These are phyloP conservation scores for Pygmarrhopalites habei DNA, from an alignment of 1,140 invertebrate species.

Conservation along the genomic window DNA sequence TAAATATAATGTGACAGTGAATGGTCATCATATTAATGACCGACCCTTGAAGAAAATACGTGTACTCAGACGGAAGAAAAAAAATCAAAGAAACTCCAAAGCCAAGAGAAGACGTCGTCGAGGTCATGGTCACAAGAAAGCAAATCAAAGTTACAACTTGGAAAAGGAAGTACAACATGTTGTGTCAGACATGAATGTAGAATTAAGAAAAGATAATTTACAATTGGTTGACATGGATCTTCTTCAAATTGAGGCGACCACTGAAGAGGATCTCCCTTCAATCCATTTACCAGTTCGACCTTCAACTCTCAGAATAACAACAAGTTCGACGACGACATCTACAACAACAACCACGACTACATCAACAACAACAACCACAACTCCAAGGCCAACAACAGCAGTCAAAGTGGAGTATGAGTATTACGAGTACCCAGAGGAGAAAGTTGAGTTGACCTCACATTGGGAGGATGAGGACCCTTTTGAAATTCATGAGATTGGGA, in stretches of 20 bases:
- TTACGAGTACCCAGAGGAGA: neutral
- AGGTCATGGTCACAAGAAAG: neutral
- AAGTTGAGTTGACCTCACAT: neutral
- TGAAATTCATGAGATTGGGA: conserved; percentile 1
- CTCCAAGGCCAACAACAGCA: no score
- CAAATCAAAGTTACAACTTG: neutral
- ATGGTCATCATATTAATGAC: no score
- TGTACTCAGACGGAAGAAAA: no score
- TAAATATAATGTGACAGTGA: no score
- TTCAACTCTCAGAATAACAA: neutral
- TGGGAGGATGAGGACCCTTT: conserved; percentile 2
- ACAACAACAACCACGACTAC: neutral
- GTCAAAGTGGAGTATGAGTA: no score
- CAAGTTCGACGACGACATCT: neutral
- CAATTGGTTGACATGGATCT: conserved; percentile 1
- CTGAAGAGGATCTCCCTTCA: neutral
- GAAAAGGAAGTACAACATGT: neutral
- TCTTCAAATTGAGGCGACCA: neutral
- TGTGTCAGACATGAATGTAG: neutral
- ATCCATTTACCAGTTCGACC: neutral
- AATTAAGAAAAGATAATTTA: conserved; percentile 1
- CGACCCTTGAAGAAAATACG: no score
- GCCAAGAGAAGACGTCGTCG: no score
- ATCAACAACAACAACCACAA: neutral
- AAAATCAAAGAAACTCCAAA: no score